Conservation (phyloP, 2,888 invertebrate genomes). For the Metellina segmentata region DNA sequence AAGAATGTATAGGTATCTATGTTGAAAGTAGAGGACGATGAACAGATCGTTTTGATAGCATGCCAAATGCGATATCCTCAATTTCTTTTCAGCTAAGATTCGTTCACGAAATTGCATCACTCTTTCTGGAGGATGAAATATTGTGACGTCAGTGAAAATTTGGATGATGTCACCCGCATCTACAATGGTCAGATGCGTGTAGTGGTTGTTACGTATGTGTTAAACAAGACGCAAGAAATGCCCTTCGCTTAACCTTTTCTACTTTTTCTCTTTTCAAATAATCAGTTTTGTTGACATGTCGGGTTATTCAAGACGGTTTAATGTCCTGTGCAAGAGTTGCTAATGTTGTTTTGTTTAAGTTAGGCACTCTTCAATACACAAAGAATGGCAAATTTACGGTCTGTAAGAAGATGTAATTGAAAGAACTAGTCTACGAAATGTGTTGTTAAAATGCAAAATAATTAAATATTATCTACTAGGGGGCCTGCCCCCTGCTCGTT, state of each 20-base stretch:
- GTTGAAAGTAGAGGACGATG: background rate
- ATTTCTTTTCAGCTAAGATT: conserved; percentile 19
- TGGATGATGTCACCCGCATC: conserved; percentile 18
- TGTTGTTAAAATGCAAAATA: too few species aligned
- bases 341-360: background rate
- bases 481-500: too few species aligned
- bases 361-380: background rate
- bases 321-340: background rate
- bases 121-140: conserved; percentile 14
- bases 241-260: conserved; percentile 36
- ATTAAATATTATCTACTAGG: too few species aligned
- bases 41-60: background rate
- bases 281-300: background rate
- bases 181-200: background rate
- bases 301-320: background rate
- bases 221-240: conserved; percentile 21
- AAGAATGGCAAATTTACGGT: background rate
- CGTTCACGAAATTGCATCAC: background rate
- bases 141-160: conserved; percentile 47
- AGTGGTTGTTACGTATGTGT: background rate
- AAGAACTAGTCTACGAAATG: too few species aligned
- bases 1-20: background rate
- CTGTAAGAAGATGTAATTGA: too few species aligned
- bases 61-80: background rate
- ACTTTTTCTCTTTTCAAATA: background rate